Evolutionary conservation across 2,113 vertebrate species (phyloP).

Genomic region (Casuarius casuarius): DNA sequence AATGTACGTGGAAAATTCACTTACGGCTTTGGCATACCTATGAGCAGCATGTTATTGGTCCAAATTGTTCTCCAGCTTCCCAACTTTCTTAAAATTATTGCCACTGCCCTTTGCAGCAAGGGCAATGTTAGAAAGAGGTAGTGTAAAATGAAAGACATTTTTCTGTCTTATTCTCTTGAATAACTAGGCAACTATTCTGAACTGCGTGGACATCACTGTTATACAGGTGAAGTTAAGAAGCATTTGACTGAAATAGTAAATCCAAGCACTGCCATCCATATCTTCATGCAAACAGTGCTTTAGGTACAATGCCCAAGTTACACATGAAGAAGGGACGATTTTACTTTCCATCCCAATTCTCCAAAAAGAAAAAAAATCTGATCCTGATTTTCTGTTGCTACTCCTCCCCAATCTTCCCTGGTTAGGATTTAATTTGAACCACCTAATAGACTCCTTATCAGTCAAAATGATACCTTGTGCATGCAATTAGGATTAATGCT

Average conservation of each 20-base stretch:
- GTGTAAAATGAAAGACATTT: not conserved
- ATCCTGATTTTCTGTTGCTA: not conserved
- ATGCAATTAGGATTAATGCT: not conserved
- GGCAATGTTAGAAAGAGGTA: not conserved
- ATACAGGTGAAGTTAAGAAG: not conserved
- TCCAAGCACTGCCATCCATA: not conserved
- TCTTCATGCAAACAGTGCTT: not conserved
- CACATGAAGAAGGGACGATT: not conserved
- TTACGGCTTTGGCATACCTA: not conserved
- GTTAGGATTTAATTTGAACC: not conserved
- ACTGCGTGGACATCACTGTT: not conserved
- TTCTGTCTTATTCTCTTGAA: not conserved
- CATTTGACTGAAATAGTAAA: not conserved
- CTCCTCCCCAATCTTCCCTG: not conserved
- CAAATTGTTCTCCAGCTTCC: not conserved
- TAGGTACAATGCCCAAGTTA: not conserved
- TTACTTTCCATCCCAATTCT: not conserved
- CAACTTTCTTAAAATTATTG: not conserved
- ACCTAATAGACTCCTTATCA: not conserved
- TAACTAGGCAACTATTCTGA: not conserved
- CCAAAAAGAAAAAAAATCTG: not conserved
- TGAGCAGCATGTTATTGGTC: not conserved
- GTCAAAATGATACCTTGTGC: not conserved
- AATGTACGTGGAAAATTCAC: not conserved
- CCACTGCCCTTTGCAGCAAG: not conserved